These are phyloP conservation scores for Chironomus riparius DNA, from an alignment of 2,888 invertebrate species.

Conservation along the genomic window DNA sequence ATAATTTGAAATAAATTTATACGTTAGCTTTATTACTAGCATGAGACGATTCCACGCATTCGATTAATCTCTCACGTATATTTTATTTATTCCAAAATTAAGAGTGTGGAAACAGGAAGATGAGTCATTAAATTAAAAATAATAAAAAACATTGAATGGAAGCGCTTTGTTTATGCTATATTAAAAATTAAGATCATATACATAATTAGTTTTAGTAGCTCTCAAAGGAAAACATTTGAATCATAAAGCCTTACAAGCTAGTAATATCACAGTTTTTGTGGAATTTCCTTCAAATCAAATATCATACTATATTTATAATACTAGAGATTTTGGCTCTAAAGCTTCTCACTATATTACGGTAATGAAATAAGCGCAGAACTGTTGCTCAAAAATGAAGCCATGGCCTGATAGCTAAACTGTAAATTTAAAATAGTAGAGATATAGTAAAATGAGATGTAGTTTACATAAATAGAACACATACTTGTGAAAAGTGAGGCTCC, in stretches of 20 bases:
- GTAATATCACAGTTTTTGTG: background rate
- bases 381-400: slow-evolving; percentile 43
- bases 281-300: background rate
- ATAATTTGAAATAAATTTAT: background rate
- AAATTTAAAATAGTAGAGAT: background rate
- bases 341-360: background rate
- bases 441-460: too few species aligned
- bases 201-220: background rate
- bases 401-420: slow-evolving; percentile 76
- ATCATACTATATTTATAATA: background rate
- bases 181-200: background rate
- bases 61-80: background rate
- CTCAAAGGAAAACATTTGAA: background rate
- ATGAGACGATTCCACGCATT: too few species aligned
- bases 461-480: too few species aligned
- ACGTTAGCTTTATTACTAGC: background rate
- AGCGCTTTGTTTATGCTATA: slow-evolving; percentile 8
- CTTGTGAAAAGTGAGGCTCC: slow-evolving; percentile 57
- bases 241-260: background rate
- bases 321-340: background rate
- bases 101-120: background rate
- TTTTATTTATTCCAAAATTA: background rate
- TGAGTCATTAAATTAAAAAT: too few species aligned
- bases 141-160: background rate
- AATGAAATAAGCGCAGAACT: slow-evolving; percentile 14